Conservation (phyloP, 2,888 invertebrate species). For the Tyria jacobaeae region DNA sequence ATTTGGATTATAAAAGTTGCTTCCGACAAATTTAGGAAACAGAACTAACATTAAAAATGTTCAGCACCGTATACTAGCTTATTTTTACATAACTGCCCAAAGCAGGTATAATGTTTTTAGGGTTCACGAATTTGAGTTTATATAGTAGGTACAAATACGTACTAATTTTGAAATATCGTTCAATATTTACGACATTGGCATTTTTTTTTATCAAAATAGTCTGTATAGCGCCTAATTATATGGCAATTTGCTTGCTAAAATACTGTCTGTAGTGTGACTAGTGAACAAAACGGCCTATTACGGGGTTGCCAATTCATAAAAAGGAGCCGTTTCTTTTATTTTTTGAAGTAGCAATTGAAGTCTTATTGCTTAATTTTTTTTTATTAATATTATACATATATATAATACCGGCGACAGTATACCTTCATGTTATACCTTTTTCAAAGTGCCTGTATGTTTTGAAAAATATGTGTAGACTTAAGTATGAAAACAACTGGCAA, state of each 20-base stretch:
- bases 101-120: too few relatives aligned
- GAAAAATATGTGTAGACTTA: not conserved
- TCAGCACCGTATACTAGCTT: too few relatives aligned
- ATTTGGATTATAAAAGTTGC: not conserved
- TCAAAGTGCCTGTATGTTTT: not conserved
- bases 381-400: too few relatives aligned
- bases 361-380: not conserved
- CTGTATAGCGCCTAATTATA: not conserved
- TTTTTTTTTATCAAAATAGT: too few relatives aligned
- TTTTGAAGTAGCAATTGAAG: not conserved
- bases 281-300: not conserved
- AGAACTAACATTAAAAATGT: too few relatives aligned
- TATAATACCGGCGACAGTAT: too few relatives aligned
- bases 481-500: slow-evolving; percentile 32
- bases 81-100: too few relatives aligned
- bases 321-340: not conserved
- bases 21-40: not conserved
- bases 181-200: too few relatives aligned
- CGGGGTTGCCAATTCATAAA: slow-evolving; percentile 1
- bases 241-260: slow-evolving; percentile 1
- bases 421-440: too few relatives aligned
- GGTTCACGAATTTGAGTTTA: too few relatives aligned
- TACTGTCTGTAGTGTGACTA: not conserved
- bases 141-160: too few relatives aligned
- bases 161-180: too few relatives aligned